phyloP scores from a whole-genome alignment of 2,888 invertebrate species.

The Cetonia aurata region DNA sequence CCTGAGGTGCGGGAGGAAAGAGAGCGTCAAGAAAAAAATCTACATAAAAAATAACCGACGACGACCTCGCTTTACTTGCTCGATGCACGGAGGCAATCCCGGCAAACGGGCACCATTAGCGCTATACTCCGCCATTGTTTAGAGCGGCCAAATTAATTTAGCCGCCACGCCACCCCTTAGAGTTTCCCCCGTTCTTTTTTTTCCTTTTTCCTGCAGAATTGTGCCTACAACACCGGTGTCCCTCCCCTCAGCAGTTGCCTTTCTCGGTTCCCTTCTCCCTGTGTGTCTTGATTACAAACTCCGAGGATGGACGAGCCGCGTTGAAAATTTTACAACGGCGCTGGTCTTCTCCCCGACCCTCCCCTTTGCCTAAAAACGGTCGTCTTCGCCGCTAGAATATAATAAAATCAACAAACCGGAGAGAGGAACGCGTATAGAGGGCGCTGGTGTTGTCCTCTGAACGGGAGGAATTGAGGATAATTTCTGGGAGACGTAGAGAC shows the following conservation, averaged over 20 bases:
- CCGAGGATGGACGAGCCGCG: constrained; percentile 5
- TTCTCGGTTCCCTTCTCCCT: constrained; percentile 41
- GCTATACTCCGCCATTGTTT: constrained; percentile 67
- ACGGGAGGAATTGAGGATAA: constrained; percentile 29
- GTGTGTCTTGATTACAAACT: constrained; percentile 50
- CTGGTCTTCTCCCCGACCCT: background rate
- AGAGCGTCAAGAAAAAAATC: constrained; percentile 60
- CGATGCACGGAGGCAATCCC: constrained; percentile 66
- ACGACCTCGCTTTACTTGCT: background rate
- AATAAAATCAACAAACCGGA: constrained; percentile 33
- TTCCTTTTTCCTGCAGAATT: constrained; percentile 48
- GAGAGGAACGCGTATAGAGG: background rate
- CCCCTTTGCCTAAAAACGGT: background rate
- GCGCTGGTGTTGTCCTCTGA: background rate
- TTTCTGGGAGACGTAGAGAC: background rate
- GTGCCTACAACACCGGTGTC: no score
- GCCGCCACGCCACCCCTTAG: background rate
- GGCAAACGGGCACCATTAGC: constrained; percentile 68
- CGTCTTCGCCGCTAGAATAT: constrained; percentile 13
- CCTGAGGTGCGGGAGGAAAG: constrained; percentile 15
- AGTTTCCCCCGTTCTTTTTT: constrained; percentile 55
- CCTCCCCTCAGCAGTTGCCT: constrained; percentile 57
- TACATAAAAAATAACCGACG: constrained; percentile 66
- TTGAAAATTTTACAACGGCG: constrained; percentile 19
- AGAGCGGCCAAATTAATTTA: constrained; percentile 67